Conservation (phyloP, 2,113 vertebrate species). For the Oostethus manadensis region DNA sequence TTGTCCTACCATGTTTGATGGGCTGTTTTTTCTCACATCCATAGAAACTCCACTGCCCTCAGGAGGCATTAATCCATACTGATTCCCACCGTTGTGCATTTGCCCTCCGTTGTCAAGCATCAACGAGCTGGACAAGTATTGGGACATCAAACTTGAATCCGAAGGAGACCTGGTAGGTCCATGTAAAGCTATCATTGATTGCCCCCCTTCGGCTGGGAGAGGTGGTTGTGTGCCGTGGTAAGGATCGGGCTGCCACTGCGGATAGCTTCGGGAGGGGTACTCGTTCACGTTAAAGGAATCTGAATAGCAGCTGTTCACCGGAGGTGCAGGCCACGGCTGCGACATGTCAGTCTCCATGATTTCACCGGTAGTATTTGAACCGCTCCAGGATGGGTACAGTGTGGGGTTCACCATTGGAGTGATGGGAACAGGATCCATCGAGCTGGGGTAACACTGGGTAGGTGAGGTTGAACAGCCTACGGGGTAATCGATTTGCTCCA, state of each 20-base stretch:
- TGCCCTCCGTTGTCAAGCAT: conserved; percentile 72
- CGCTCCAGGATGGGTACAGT: conserved; percentile 74
- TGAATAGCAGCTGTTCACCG: conserved; percentile 65
- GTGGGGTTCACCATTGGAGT: conserved; percentile 74
- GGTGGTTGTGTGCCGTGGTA: conserved; percentile 46
- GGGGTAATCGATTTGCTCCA: conserved; percentile 57
- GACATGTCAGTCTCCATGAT: conserved; percentile 64
- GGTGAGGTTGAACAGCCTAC: conserved; percentile 52
- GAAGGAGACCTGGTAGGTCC: conserved; percentile 44
- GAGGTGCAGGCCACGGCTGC: conserved; percentile 65
- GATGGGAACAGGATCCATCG: conserved; percentile 74
- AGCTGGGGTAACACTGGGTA: conserved; percentile 61
- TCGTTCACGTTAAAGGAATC: conserved; percentile 62
- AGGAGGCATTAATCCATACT: conserved; percentile 64
- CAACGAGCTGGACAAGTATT: conserved; percentile 74
- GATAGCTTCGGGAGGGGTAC: conserved; percentile 58
- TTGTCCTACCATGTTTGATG: conserved; percentile 37
- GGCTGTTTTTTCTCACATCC: conserved; percentile 53
- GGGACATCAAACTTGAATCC: conserved; percentile 72
- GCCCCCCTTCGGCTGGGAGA: conserved; percentile 54
- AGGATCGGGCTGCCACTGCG: conserved; percentile 60
- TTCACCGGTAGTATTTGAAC: conserved; percentile 42
- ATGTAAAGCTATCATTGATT: conserved; percentile 50
- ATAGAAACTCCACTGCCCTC: conserved; percentile 44
- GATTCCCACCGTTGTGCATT: conserved; percentile 69